These are phyloP conservation scores for Eospalax fontanierii DNA, from an alignment of 2,797 vertebrate genomes.

Conservation along the genomic window DNA sequence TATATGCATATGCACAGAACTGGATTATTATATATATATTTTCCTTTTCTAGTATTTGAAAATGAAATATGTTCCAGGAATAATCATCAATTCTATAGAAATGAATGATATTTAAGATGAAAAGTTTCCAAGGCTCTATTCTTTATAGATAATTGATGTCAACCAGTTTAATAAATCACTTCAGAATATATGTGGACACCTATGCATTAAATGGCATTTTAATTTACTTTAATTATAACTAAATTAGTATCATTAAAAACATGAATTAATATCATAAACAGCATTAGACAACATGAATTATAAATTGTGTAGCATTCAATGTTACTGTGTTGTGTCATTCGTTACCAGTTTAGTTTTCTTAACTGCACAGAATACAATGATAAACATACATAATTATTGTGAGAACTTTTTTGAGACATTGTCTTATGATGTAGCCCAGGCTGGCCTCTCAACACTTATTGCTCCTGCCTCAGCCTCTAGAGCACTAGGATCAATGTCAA, in stretches of 20 bases:
- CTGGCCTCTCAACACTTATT: not conserved
- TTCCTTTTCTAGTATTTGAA: slow-evolving; percentile 9
- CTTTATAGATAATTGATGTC: slow-evolving; percentile 1
- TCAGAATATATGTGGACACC: not conserved
- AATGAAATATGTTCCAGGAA: slow-evolving; percentile 29
- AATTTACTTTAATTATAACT: slow-evolving; percentile 52
- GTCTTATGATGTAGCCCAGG: not conserved
- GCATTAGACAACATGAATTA: slow-evolving; percentile 1
- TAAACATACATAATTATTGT: not conserved
- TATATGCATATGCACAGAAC: not conserved
- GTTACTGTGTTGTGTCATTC: slow-evolving; percentile 28
- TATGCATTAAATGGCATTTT: not conserved
- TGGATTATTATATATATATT: not conserved
- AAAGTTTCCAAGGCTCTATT: not conserved
- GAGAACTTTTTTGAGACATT: not conserved
- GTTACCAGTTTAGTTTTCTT: slow-evolving; percentile 55
- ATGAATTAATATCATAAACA: not conserved
- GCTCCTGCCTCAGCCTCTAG: not conserved
- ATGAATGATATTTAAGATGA: slow-evolving; percentile 1
- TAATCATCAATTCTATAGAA: slow-evolving; percentile 33
- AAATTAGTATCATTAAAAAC: slow-evolving; percentile 56
- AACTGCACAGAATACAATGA: slow-evolving; percentile 38
- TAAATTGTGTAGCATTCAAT: slow-evolving; percentile 16
- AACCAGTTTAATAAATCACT: slow-evolving; percentile 4
- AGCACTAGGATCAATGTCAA: not conserved